Evolutionary conservation across 1,140 invertebrate species (phyloP).

Genomic region (Parapsyche elsis): DNA sequence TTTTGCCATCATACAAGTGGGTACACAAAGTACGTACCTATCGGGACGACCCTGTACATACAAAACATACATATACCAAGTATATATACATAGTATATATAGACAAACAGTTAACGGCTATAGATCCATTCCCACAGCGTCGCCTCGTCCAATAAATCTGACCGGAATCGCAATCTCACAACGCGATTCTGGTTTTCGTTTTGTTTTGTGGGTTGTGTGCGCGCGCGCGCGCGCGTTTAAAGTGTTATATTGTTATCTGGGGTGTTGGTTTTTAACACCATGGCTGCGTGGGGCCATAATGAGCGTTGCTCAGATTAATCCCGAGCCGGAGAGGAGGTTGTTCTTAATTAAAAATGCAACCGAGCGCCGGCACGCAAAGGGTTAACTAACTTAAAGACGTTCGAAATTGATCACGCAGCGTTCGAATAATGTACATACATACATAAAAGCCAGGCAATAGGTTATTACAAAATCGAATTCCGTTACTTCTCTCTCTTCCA

Average conservation of each 20-base stretch:
- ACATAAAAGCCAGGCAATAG: too few species aligned
- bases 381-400: too few species aligned
- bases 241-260: slow-evolving; percentile 41
- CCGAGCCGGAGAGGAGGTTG: slow-evolving; percentile 40
- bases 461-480: too few species aligned
- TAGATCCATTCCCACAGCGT: slow-evolving; percentile 30
- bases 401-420: too few species aligned
- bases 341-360: slow-evolving; percentile 55
- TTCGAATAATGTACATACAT: too few species aligned
- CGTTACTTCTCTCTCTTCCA: too few species aligned
- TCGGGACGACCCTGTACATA: too few species aligned
- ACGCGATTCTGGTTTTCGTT: slow-evolving; percentile 19
- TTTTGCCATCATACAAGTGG: too few species aligned
- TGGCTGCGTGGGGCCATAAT: slow-evolving; percentile 20
- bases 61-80: too few species aligned
- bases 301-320: slow-evolving; percentile 46
- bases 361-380: background rate
- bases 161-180: slow-evolving; percentile 37
- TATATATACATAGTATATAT: too few species aligned
- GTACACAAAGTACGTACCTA: too few species aligned
- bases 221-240: too few species aligned
- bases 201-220: slow-evolving; percentile 27
- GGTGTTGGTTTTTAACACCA: slow-evolving; percentile 41
- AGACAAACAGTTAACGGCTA: background rate
- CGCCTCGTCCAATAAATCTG: slow-evolving; percentile 44